Evolutionary conservation across 2,113 vertebrate species (phyloP).

Genomic region (Micronisus gabar): DNA sequence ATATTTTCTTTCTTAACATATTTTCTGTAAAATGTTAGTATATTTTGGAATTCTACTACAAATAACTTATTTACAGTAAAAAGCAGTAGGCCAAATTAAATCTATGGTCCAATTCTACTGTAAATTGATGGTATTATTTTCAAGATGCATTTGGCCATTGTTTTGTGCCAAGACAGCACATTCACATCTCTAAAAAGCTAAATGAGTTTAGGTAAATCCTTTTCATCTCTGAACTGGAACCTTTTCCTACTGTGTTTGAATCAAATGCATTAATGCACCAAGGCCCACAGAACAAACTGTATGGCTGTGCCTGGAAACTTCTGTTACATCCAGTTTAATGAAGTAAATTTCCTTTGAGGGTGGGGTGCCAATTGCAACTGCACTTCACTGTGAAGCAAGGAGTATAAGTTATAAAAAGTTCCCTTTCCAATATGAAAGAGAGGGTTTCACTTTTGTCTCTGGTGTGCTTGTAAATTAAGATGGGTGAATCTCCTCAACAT

Average conservation of each 20-base stretch:
- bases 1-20: neutral
- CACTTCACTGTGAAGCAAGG: neutral
- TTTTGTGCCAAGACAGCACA: slow-evolving; percentile 36
- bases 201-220: slow-evolving; percentile 17
- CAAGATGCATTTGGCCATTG: neutral
- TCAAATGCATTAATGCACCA: slow-evolving; percentile 40
- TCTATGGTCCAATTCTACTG: neutral
- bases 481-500: neutral
- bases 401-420: neutral
- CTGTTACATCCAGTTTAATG: slow-evolving; percentile 3
- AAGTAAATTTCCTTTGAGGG: neutral
- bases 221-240: slow-evolving; percentile 40
- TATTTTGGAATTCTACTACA: neutral
- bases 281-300: neutral
- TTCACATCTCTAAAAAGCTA: slow-evolving; percentile 8
- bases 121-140: neutral
- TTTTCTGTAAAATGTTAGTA: neutral
- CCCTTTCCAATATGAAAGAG: neutral
- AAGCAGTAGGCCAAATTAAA: neutral
- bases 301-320: neutral
- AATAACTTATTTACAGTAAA: neutral
- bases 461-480: neutral
- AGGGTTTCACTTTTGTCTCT: neutral
- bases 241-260: slow-evolving; percentile 45
- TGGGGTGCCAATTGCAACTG: neutral